Evolutionary conservation across 2,888 invertebrate genomes (phyloP), one percentile per base, ranked within the genome.

Genomic region (Cerastis leucographa): DNA sequence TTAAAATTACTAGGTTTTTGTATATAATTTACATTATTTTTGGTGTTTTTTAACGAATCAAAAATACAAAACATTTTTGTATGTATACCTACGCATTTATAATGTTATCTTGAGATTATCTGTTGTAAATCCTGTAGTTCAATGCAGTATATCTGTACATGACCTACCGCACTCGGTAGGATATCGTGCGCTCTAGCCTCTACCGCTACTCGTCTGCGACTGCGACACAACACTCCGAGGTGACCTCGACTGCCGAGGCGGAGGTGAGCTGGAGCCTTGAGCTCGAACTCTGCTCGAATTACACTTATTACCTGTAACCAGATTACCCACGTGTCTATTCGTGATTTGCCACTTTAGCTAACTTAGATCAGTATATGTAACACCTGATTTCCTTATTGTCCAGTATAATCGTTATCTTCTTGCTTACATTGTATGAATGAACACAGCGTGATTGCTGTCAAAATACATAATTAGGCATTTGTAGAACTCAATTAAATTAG

Each of bases 81-180:
- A 3, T 49, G 12, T 14, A 44, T 25, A n/a, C 35, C 29, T 66
- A 72, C 59, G 46, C 29, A 42, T 29, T 61, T 46, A 59, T 29
- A 12, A 49, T 84, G 71, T 79, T 83, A 84, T 80, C 80, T 59
- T 71, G 12, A 56, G 66, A 72, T 80, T 68, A 80, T 49, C 61
- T 68, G 71, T 42, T 73, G 29, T 72, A 72, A 81, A 71, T 73
- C 54, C 42, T 74, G n/a, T 74, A 68, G 64, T 72, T 75, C 40
- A 75, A 44, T 81, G 66, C 76, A 78, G 65, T 77, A 79, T 77
- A 76, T 83, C 74, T 86, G 59, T 56, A 74, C 86, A 79, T 86
- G 88, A 87, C 88, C 87, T 88, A 88, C 88, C 87, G 78, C 88
- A 87, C 80, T 74, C 68, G 25, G 77, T 73, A 76, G 56, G 61